Base-by-base conservation (phyloP, 2,888 invertebrate species). In the Gisinianus flammeolus region DNA sequence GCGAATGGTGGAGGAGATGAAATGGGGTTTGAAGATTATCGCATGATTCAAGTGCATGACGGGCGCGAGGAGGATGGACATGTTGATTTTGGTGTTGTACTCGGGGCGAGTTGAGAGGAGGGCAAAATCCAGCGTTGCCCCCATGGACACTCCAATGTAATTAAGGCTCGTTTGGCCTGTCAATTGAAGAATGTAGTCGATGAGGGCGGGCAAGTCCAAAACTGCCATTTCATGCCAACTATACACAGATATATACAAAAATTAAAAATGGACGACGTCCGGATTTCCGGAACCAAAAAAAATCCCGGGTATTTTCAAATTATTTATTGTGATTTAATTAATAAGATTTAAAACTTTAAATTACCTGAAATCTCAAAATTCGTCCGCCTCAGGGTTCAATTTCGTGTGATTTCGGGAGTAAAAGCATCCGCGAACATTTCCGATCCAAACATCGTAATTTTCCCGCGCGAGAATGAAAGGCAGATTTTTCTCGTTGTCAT, bases 381-480 rank as follows among this genome's bases (percentile, higher is more conserved):
- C 26, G 6, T 22, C 3, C 16, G n/a, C 64, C n/a, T 64, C 26
- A 16, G 64, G 64, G 19, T 12, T 12, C 16, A 64, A 22, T 4
- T 22, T 64, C 12, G 26, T 64, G 26, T 64, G 64, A 64, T 10
- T 24, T 30, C 64, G 64, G 19, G 64, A 64, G 26, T 64, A 64
- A 22, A 64, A 4, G 19, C 26, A 24, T 3, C 64, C 64, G 2
- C 64, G 8, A 12, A 16, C 16, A 64, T 64, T 64, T 12, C 64
- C 64, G 2, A 64, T 16, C 54, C 54, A 54, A 54, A 54, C 54
- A 16, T 54, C 54, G n/a, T 54, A 54, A n/a, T 19, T 19, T 2
- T 22, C 26, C 24, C 26, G 24, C 2, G 64, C 64, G 24, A 64
- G 8, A n/a, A n/a, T n/a, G n/a, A n/a, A n/a, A n/a, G n/a, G n/a